Conservation (phyloP, 1,140 invertebrate species). For the Drosophila sp. region DNA sequence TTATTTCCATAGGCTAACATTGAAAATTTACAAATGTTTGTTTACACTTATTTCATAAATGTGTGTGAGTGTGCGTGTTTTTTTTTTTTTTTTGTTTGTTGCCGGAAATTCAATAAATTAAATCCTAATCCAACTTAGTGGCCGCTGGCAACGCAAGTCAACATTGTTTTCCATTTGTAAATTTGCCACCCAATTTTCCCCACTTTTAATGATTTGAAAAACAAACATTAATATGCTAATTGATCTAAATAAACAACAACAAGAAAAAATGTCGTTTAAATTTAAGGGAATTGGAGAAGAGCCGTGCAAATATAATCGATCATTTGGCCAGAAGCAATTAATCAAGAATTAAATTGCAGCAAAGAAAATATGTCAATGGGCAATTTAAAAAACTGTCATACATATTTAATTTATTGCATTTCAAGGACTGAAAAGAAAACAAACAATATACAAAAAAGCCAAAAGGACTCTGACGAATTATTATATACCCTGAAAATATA, state of each 20-base stretch:
- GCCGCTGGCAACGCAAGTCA: background rate
- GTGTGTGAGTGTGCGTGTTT: background rate
- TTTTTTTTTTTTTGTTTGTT: background rate
- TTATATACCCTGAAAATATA: too few relatives aligned
- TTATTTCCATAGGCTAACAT: background rate
- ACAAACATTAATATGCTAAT: background rate
- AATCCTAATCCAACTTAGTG: background rate
- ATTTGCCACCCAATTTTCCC: background rate
- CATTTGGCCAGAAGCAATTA: slow-evolving; percentile 10
- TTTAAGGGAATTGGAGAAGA: background rate
- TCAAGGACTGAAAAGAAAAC: background rate
- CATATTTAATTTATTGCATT: slow-evolving; percentile 13
- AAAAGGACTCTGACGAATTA: background rate
- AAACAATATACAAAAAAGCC: background rate
- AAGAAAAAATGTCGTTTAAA: background rate
- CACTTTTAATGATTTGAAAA: background rate
- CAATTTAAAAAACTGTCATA: slow-evolving; percentile 2
- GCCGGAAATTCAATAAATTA: background rate
- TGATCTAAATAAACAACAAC: background rate
- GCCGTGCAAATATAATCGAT: background rate
- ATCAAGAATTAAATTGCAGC: slow-evolving; percentile 5
- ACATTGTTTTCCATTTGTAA: background rate
- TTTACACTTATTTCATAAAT: background rate
- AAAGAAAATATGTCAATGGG: background rate
- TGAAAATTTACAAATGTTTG: background rate